Base-by-base conservation (phyloP, 2,888 invertebrate genomes). In the Globia sparganii region DNA sequence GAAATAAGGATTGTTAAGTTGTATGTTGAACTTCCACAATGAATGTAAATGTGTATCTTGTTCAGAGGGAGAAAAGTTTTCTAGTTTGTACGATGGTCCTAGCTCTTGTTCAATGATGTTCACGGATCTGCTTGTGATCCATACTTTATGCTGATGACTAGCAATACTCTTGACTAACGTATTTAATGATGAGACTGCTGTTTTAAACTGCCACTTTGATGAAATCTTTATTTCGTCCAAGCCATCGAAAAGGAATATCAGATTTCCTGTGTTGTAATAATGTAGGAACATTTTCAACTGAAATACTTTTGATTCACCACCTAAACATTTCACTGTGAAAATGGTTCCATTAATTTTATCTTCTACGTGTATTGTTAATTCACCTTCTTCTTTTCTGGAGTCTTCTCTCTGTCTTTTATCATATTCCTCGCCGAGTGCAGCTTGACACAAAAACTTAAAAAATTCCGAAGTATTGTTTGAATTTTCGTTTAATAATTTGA, bases 71-170 rank as follows among this genome's bases (percentile, higher is more conserved):
- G 66, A 73, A 11, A 87, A 75, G 28, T 78, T 75, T 68, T 78
- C 76, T n/a, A 87, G 15, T 46, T 72, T 61, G 25, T 84, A 78
- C 11, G 77, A 76, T 3, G 43, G 58, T 25, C 86, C 81, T 3
- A 86, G 77, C 37, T 70, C 66, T 13, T 18, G 6, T 67, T 82
- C 70, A 13, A 84, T 65, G 37, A 73, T 53, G 28, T 84, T 78
- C n/a, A 85, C 83, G 0, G 84, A 75, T 13, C 88, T 75, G 37
- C 83, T 85, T 6, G 88, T 86, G 11, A 89, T 78, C 87, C 86
- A 85, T 15, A 76, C 62, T 67, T 78, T 87, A 28, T 79, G 77
- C 28, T 59, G 65, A 2, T 56, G 65, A 1, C 18, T 28, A n/a
- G n/a, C 34, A 37, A 31, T 61, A 21, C n/a, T 66, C 43, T n/a